Evolutionary conservation across 2,113 vertebrate genomes (phyloP).

Genomic region (Coturnix japonica): DNA sequence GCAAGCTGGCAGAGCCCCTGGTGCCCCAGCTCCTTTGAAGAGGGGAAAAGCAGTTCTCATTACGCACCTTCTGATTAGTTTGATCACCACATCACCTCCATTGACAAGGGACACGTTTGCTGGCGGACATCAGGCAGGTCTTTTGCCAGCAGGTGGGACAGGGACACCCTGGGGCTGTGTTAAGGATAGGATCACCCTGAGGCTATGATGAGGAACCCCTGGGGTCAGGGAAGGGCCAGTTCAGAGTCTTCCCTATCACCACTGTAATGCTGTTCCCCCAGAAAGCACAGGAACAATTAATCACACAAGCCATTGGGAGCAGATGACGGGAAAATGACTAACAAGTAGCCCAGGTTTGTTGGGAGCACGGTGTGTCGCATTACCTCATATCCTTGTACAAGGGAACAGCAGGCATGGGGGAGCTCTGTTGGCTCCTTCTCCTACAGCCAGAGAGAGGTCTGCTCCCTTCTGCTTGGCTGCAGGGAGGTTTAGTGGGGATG

Average conservation of each 20-base stretch:
- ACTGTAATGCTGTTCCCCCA: background rate
- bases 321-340: background rate
- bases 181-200: background rate
- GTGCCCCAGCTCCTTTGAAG: background rate
- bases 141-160: background rate
- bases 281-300: background rate
- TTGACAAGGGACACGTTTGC: background rate
- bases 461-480: background rate
- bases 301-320: background rate
- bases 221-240: accelerated
- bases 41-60: background rate
- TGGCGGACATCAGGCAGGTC: background rate
- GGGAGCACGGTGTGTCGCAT: background rate
- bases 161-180: too few relatives aligned
- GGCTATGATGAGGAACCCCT: background rate
- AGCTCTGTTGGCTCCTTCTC: background rate
- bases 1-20: background rate
- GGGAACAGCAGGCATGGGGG: background rate
- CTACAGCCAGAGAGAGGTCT: background rate
- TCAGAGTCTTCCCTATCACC: background rate
- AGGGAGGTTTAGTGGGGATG: background rate
- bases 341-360: background rate
- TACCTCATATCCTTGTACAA: background rate
- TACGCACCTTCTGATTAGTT: too few relatives aligned
- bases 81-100: too few relatives aligned